Base-by-base conservation (phyloP, 2,113 vertebrate species). In the Megaceryle torquata region DNA sequence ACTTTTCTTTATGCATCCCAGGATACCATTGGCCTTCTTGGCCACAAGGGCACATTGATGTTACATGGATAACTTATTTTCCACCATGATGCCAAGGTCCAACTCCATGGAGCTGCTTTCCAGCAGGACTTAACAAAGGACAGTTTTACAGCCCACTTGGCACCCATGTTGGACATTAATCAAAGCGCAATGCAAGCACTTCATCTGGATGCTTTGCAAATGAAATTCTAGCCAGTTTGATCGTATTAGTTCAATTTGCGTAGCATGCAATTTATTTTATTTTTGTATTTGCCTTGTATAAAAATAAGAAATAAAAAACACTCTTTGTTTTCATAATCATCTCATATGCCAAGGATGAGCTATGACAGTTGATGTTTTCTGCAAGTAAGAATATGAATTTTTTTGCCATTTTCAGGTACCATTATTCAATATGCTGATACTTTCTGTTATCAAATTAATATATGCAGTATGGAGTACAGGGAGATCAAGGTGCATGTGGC, bases 361-460 rank as follows among this genome's bases (percentile, higher is more conserved):
- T 51, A 24, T 59, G 15, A 17, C 8, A 71, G 70, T 89, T 43
- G 22, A 25, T 91, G 8, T n/a, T 93, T 80, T 50, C n/a, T 44
- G 21, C 25, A 77, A 39, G 39, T 53, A 79, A 70, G 56, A 81
- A 71, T 35, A 33, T 5, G 33, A 53, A 59, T 72, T 79, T 48
- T 72, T 89, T 81, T 82, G 29, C 57, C 18, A 50, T 90, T 82
- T 96, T 82, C 75, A 82, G 71, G 44, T 28, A 54, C 14, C 2
- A 3, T 35, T 63, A 82, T 82, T 94, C 39, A 83, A 33, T 28
- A 26, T 91, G 59, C 25, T 61, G 6, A 25, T 89, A 51, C 8
- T 75, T 96, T 85, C 60, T 91, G 37, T 82, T 94, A 89, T 59
- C 37, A 86, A 94, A 91, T 89, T 89, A 91, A 26, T 82, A 93